Base-by-base conservation (phyloP, 2,888 invertebrate species). In the Meta bourneti region DNA sequence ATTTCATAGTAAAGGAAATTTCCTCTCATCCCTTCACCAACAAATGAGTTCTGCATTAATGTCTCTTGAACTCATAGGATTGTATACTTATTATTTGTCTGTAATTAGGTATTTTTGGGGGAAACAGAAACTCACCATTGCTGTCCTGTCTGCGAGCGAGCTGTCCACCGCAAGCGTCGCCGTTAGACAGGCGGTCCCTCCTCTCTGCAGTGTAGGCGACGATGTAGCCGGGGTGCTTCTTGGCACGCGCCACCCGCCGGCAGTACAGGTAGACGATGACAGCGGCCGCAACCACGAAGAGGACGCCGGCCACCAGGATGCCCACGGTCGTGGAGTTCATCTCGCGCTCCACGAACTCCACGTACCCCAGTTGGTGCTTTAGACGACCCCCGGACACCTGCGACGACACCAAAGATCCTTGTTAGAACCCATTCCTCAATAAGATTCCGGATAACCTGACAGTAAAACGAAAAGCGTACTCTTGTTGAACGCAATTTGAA, bases 171-270 rank as follows among this genome's bases (percentile, higher is more conserved):
- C 86, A 78, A 7, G 71, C 49, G 9, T 78, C 78, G 4, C 71
- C 52, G 34, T 69, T 48, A 8, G 82, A 52, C 16, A 48, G 51
- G 19, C 51, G 16, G n/a, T 78, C 48, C n/a, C 13, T 16, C 20
- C 83, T 83, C 7, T 78, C 77, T 13, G 90, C 80, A 6, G 85
- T 81, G 85, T 85, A 90, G n/a, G 90, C 90, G 11, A 90, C 90
- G n/a, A 85, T 80, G 81, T 90, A 90, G 19, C 85, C 85, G 2
- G 90, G 80, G 5, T 19, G 49, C 7, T 74, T 48, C 69, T 61
- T 72, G 51, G 34, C 74, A 16, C 61, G 52, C 0, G 69, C 54
- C 7, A 34, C 34, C 71, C 52, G 54, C 48, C 84, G 82, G 16
- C 78, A 77, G 51, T n/a, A 81, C 20, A 81, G 81, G 19, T 81